Conservation (phyloP, 2,888 invertebrate species). For the Stenotaenia linearis region DNA sequence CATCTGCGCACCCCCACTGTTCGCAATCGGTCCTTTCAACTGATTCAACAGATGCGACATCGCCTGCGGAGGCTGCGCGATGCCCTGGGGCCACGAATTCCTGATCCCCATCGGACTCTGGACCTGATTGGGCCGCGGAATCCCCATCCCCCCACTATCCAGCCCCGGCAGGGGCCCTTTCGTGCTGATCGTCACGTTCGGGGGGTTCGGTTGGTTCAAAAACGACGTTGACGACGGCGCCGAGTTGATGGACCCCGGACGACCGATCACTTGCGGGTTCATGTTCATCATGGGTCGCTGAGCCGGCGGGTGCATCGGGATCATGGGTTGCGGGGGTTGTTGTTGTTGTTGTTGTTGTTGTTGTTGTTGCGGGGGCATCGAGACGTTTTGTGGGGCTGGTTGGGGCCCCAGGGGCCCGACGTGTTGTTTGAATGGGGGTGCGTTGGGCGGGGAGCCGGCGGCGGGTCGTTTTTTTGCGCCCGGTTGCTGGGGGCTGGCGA, state of each 20-base stretch:
- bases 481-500: constrained; percentile 26
- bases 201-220: constrained; percentile 40
- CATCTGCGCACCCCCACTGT: background rate
- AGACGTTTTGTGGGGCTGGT: background rate
- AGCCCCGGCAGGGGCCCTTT: constrained; percentile 35
- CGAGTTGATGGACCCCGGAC: constrained; percentile 36
- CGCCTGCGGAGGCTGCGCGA: background rate
- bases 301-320: constrained; percentile 40
- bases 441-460: constrained; percentile 38
- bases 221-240: constrained; percentile 36
- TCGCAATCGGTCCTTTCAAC: background rate
- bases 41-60: background rate
- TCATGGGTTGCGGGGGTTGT: constrained; percentile 34
- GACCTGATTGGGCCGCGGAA: constrained; percentile 35
- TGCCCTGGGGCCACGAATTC: background rate
- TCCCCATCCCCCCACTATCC: constrained; percentile 17
- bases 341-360: constrained; percentile 44
- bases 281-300: background rate
- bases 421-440: constrained; percentile 39
- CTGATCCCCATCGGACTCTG: constrained; percentile 36
- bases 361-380: constrained; percentile 39
- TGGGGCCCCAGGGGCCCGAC: background rate
- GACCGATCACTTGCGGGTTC: background rate
- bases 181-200: constrained; percentile 40
- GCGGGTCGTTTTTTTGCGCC: constrained; percentile 39